These are phyloP conservation scores for Hemicrepidius hirtus DNA, from an alignment of 2,888 invertebrate genomes.

Conservation along the genomic window DNA sequence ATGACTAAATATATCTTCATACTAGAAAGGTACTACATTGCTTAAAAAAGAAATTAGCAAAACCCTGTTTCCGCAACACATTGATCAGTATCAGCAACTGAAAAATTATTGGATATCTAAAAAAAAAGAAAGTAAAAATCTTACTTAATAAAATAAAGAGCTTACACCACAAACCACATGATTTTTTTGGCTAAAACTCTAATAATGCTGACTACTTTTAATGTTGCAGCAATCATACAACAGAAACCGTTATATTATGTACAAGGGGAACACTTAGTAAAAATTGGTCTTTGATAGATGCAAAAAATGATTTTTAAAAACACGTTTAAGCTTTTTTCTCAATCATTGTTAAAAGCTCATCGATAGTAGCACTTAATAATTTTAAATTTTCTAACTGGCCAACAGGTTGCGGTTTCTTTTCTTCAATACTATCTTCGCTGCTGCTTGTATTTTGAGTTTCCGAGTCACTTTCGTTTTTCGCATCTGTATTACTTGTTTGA, in stretches of 20 bases:
- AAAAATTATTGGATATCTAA: conserved; percentile 36
- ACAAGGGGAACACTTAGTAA: conserved; percentile 33
- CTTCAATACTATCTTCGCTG: conserved; percentile 63
- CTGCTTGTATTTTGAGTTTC: conserved; percentile 65
- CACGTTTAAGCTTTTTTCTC: conserved; percentile 60
- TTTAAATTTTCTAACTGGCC: conserved; percentile 65
- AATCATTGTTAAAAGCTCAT: conserved; percentile 68
- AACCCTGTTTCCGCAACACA: conserved; percentile 54
- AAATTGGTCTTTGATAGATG: conserved; percentile 47
- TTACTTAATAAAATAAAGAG: conserved; percentile 40
- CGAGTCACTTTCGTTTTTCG: conserved; percentile 63
- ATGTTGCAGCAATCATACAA: conserved; percentile 40
- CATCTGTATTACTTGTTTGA: conserved; percentile 41
- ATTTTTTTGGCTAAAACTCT: conserved; percentile 24
- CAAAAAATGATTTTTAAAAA: conserved; percentile 30
- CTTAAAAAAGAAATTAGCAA: conserved; percentile 45
- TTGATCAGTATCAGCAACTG: conserved; percentile 48
- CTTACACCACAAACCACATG: conserved; percentile 42
- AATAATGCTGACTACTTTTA: conserved; percentile 44
- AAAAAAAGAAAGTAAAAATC: conserved; percentile 44
- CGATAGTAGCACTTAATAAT: conserved; percentile 68
- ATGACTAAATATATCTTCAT: conserved; percentile 49
- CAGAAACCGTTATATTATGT: conserved; percentile 37
- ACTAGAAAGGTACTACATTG: conserved; percentile 46
- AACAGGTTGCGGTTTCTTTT: conserved; percentile 59